Evolutionary conservation across 2,888 invertebrate genomes (phyloP).

Genomic region (Eulithis prunata): DNA sequence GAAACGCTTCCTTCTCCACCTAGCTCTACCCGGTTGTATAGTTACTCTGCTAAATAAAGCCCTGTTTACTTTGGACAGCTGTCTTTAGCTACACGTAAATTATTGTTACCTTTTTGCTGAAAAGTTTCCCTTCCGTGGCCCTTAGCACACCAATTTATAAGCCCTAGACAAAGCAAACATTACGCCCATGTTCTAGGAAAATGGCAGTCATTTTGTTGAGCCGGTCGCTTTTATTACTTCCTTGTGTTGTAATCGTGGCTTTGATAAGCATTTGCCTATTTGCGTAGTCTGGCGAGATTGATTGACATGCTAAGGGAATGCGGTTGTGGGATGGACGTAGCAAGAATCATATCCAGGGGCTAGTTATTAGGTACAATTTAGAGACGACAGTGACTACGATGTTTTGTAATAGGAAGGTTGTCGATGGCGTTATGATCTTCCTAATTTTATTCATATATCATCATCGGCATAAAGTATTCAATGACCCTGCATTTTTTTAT

Average conservation of each 20-base stretch:
- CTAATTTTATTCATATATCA: too few species aligned
- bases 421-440: neutral
- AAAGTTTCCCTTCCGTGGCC: neutral
- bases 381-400: neutral
- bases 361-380: neutral
- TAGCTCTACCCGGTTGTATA: too few species aligned
- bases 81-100: neutral
- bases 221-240: constrained; percentile 34
- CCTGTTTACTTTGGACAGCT: constrained; percentile 3
- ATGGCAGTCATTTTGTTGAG: constrained; percentile 34
- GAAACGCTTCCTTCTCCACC: too few species aligned
- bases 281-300: constrained; percentile 39
- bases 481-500: too few species aligned
- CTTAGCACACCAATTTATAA: constrained; percentile 10
- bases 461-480: too few species aligned
- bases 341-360: constrained; percentile 13
- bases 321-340: constrained; percentile 36
- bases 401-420: neutral
- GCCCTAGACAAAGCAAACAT: constrained; percentile 21
- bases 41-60: too few species aligned
- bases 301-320: constrained; percentile 47
- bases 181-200: constrained; percentile 24
- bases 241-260: constrained; percentile 34
- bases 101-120: neutral
- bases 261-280: constrained; percentile 40